phyloP scores from a whole-genome alignment of 2,888 invertebrate genomes.

The Parochlus steinenii region DNA sequence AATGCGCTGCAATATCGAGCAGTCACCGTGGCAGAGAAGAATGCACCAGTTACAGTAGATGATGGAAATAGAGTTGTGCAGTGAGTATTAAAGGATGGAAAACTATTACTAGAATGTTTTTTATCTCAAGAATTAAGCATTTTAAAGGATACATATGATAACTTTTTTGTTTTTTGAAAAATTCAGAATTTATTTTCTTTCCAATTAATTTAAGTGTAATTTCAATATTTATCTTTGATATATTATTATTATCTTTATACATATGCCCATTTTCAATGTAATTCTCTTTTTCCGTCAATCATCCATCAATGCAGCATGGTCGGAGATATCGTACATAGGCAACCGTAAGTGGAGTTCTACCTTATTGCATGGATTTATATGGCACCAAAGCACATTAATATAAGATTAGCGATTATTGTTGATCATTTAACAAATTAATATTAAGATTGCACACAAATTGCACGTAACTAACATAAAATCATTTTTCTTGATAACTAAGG shows the following conservation, averaged over 20 bases:
- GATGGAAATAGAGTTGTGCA: conserved; percentile 60
- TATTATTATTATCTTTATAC: too few species aligned
- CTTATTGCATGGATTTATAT: neutral
- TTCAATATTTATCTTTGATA: too few species aligned
- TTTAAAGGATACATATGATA: neutral
- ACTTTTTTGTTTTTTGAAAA: conserved; percentile 4
- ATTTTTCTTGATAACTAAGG: too few species aligned
- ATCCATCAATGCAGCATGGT: conserved; percentile 36
- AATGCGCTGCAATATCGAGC: conserved; percentile 72
- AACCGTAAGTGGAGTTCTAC: conserved; percentile 41
- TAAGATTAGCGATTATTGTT: conserved; percentile 1
- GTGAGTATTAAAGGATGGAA: conserved; percentile 37
- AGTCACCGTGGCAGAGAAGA: conserved; percentile 61
- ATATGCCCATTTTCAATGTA: too few species aligned
- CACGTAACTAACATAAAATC: too few species aligned
- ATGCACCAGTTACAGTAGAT: conserved; percentile 36
- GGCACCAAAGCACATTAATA: neutral
- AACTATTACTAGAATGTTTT: conserved; percentile 15
- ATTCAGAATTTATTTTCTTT: conserved; percentile 4
- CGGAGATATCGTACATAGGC: conserved; percentile 53
- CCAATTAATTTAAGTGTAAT: too few species aligned
- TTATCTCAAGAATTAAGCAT: too few species aligned
- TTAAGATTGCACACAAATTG: conserved; percentile 1
- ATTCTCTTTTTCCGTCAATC: conserved; percentile 4
- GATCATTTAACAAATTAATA: neutral